phyloP scores from a whole-genome alignment of 2,113 vertebrate genomes.

The Erpornis zantholeuca region DNA sequence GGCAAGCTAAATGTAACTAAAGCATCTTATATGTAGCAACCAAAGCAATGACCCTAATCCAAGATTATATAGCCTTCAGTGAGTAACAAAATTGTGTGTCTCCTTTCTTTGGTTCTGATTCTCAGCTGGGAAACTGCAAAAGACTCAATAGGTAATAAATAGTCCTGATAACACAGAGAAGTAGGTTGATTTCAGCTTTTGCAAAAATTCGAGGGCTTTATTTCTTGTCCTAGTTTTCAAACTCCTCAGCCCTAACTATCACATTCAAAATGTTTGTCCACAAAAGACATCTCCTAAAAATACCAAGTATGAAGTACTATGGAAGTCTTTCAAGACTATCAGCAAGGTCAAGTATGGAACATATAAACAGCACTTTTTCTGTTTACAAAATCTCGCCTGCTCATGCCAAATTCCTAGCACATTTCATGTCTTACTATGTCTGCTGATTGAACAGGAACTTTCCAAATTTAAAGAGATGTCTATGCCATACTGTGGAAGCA shows the following conservation, averaged over 20 bases:
- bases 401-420: not conserved
- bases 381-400: not conserved
- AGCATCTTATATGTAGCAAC: not conserved
- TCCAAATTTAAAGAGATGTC: not conserved
- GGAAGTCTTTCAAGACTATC: not conserved
- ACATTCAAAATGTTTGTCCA: not conserved
- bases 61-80: not conserved
- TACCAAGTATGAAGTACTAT: not conserved
- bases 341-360: not conserved
- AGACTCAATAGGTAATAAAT: not conserved
- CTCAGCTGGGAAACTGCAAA: not conserved
- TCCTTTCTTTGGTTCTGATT: not conserved
- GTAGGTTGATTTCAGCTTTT: not conserved
- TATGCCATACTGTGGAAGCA: not conserved
- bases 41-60: not conserved
- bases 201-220: not conserved
- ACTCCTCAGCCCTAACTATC: not conserved
- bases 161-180: not conserved
- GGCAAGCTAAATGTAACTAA: slow-evolving; percentile 8
- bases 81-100: not conserved
- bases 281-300: not conserved
- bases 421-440: not conserved
- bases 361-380: not conserved
- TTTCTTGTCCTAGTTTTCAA: not conserved
- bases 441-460: not conserved